phyloP scores from a whole-genome alignment of 2,113 vertebrate genomes.

The Cacatua alba region DNA sequence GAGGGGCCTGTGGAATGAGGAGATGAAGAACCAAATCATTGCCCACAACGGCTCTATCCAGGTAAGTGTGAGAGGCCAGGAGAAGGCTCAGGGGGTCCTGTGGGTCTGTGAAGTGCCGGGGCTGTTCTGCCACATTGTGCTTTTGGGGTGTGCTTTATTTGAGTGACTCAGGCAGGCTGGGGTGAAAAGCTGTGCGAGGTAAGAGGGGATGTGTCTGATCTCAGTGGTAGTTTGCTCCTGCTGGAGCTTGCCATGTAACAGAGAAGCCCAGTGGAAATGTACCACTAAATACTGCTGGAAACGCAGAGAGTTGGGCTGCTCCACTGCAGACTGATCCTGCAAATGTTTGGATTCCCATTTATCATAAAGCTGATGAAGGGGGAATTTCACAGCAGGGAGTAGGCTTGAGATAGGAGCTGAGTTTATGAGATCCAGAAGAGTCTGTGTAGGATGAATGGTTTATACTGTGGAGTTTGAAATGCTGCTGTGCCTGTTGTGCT shows the following conservation, averaged over 20 bases:
- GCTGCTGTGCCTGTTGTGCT: not conserved
- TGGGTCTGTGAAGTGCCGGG: not conserved
- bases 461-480: not conserved
- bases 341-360: rapidly evolving
- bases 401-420: not conserved
- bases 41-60: conserved; percentile 93
- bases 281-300: rapidly evolving
- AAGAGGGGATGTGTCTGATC: not conserved
- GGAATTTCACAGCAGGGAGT: rapidly evolving
- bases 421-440: not conserved
- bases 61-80: conserved; percentile 61
- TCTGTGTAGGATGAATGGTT: not conserved
- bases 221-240: not conserved
- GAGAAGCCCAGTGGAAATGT: not conserved
- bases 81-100: rapidly evolving
- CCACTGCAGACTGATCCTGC: not conserved
- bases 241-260: not conserved
- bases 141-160: not conserved
- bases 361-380: rapidly evolving
- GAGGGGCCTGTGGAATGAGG: conserved; percentile 89
- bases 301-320: not conserved
- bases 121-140: not conserved
- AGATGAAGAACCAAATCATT: conserved; percentile 98
- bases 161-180: not conserved
- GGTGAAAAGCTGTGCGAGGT: not conserved